Base-by-base conservation (phyloP, 2,797 vertebrate species). In the Eptatretus atami region DNA sequence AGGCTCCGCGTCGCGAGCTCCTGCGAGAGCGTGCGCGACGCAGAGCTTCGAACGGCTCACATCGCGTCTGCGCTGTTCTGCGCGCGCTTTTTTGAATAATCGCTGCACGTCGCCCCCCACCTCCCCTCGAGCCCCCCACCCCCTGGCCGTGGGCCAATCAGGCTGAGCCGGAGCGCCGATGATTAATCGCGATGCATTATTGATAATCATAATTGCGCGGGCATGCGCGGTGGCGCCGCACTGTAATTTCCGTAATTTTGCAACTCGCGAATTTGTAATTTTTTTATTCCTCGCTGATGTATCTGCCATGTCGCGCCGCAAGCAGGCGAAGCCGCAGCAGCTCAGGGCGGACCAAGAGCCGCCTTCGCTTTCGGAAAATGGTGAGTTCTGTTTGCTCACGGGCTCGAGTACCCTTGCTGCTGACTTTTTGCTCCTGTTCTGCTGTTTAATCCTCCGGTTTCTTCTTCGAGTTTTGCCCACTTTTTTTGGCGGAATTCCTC, bases 261-360 rank as follows among this genome's bases (percentile, higher is more conserved):
- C 75, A 67, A 68, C 75, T 74, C 78, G 75, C 77, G 75, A 77
- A 71, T 79, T 78, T 75, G 77, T 73, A 69, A 71, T 68, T 71
- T 69, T 72, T 66, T 65, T 66, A 69, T 71, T 70, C 72, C 71
- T 68, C 72, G 79, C 82, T 80, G 81, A 92, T 86, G 86, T 79
- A 78, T 81, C 79, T 82, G 81, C 82, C 77, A 96, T 96, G 90
- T 96, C 90, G 80, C 84, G 90, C 74, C 82, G 90, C 78, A 96
- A 96, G 82, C 90, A 96, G 82, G 85, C 90, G 73, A 94, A 93
- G 75, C 90, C 90, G 71, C 90, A 96, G 80, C 90, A 95, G 74
- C 88, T 95, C 76, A 83, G 79, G 73, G 85, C 90, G 75, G 90
- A 94, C 76, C 82, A 88, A 77, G 86, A 94, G 69, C 78, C 80